These are phyloP conservation scores for Catocala fraxini DNA, from an alignment of 2,888 invertebrate genomes.

Conservation along the genomic window DNA sequence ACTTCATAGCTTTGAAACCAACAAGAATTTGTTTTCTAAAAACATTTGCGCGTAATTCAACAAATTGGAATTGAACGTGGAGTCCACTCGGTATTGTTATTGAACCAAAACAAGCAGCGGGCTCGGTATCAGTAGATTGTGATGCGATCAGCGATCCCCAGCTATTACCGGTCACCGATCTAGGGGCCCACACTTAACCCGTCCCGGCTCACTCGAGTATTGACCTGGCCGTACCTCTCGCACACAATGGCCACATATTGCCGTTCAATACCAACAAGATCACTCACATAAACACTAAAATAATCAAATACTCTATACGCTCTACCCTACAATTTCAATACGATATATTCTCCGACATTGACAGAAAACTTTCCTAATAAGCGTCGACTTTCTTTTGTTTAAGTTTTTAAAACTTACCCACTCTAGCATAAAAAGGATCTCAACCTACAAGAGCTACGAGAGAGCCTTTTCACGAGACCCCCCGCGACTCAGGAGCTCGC, in stretches of 20 bases:
- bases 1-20: too few species aligned
- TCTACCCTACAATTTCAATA: slow-evolving; percentile 11
- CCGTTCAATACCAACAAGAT: slow-evolving; percentile 2
- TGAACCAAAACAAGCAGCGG: slow-evolving; percentile 13
- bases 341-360: slow-evolving; percentile 12
- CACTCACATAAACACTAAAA: slow-evolving; percentile 17
- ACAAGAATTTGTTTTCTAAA: too few species aligned
- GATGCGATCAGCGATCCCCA: slow-evolving; percentile 19
- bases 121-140: slow-evolving; percentile 13
- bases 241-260: slow-evolving; percentile 13
- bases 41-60: not conserved
- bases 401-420: slow-evolving; percentile 39
- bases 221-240: slow-evolving; percentile 23
- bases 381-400: slow-evolving; percentile 34
- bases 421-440: slow-evolving; percentile 35
- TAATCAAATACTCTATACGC: slow-evolving; percentile 14
- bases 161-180: slow-evolving; percentile 25
- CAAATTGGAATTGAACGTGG: not conserved
- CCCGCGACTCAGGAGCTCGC: slow-evolving; percentile 15
- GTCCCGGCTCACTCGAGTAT: slow-evolving; percentile 20
- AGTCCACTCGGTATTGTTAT: not conserved
- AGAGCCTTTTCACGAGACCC: slow-evolving; percentile 23
- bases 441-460: slow-evolving; percentile 16
- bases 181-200: slow-evolving; percentile 27
- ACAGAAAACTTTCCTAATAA: slow-evolving; percentile 48